phyloP scores from a whole-genome alignment of 2,888 invertebrate genomes.

The Clistopyga incitator region DNA sequence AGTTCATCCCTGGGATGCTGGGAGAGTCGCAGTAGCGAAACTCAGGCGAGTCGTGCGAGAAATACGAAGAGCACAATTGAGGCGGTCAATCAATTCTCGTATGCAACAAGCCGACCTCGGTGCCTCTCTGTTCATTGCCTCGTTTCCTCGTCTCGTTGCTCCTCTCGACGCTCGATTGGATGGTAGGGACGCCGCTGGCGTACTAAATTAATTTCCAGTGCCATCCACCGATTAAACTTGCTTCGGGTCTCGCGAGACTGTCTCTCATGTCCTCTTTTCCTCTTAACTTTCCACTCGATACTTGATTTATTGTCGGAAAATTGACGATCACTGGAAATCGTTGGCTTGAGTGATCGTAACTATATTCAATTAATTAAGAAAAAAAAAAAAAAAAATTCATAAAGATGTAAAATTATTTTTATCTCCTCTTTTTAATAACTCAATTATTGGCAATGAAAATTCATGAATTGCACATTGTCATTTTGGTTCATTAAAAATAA shows the following conservation, averaged over 20 bases:
- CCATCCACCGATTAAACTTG: constrained; percentile 63
- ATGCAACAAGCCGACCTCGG: constrained; percentile 67
- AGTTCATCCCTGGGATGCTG: constrained; percentile 30
- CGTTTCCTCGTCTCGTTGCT: constrained; percentile 55
- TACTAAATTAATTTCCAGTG: constrained; percentile 67
- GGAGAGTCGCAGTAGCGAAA: constrained; percentile 2
- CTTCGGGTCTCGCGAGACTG: constrained; percentile 26
- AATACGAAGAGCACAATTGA: constrained; percentile 64
- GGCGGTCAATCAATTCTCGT: constrained; percentile 69
- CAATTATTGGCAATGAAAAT: too few species aligned
- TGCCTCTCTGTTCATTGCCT: constrained; percentile 48
- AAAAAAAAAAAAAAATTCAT: too few species aligned
- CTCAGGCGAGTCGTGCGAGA: constrained; percentile 26
- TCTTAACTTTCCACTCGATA: constrained; percentile 28
- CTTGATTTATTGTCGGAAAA: constrained; percentile 33
- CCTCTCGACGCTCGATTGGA: constrained; percentile 56
- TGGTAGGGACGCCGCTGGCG: constrained; percentile 48
- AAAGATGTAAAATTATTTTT: too few species aligned
- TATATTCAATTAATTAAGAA: neutral
- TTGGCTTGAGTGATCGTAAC: neutral
- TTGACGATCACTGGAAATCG: neutral
- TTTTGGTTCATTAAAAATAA: too few species aligned
- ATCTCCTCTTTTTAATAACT: neutral
- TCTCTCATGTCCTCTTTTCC: constrained; percentile 20
- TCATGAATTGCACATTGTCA: too few species aligned